Percentiles rank a stretch among this genome's conserved stretches.
phyloP scores from a whole-genome alignment of 2,888 invertebrate genomes.

The Limenitis camilla region DNA sequence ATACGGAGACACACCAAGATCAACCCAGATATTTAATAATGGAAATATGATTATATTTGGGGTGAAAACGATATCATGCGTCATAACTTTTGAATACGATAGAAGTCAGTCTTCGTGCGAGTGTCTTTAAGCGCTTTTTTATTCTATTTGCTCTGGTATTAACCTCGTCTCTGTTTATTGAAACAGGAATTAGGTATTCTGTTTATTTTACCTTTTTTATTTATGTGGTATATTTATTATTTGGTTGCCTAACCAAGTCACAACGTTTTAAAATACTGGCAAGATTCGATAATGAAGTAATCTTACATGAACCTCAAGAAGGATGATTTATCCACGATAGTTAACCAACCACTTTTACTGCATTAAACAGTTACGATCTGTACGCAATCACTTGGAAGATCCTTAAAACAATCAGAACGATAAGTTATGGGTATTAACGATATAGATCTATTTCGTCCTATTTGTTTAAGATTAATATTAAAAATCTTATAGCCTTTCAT shows the following conservation, averaged over 20 bases:
- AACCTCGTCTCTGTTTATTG: not conserved
- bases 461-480: no score
- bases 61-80: constrained; percentile 19
- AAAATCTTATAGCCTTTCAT: no score
- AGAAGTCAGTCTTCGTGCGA: constrained; percentile 6
- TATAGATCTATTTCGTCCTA: no score
- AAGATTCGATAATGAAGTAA: no score
- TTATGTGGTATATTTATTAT: not conserved
- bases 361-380: no score
- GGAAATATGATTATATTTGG: constrained; percentile 24
- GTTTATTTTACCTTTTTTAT: not conserved
- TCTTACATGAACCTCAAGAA: no score
- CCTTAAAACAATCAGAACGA: no score
- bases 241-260: not conserved
- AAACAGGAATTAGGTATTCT: not conserved
- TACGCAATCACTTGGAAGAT: no score
- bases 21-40: constrained; percentile 23
- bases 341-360: no score
- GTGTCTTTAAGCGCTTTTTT: constrained; percentile 17
- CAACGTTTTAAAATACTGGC: no score
- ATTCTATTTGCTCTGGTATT: constrained; percentile 11
- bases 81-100: constrained; percentile 14
- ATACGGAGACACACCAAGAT: constrained; percentile 17
- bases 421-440: no score
- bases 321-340: no score